Base-by-base conservation (phyloP, 2,888 invertebrate species). In the Caradrina kadenii region DNA sequence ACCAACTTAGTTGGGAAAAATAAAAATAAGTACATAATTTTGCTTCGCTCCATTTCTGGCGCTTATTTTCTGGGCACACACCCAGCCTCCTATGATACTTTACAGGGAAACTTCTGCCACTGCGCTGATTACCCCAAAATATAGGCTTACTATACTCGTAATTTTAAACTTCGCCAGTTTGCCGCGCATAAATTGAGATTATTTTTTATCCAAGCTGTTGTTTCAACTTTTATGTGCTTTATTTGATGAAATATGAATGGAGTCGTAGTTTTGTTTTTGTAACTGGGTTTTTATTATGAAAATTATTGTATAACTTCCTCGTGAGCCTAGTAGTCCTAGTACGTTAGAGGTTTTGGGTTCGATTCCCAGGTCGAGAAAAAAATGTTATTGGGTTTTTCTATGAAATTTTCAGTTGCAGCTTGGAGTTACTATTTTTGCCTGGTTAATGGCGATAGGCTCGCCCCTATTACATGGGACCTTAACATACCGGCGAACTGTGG, bases 141-240 rank as follows among this genome's bases (percentile, higher is more conserved):
- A 84, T 83, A 84, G 84, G 81, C 84, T 82, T 72, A 78, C 83
- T 83, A 82, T 80, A 69, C 75, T 77, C 83, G 62, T 84, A 79
- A 84, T 79, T 82, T 84, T 81, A 76, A 84, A 84, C 84, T 84
- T 84, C 83, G 83, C 83, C 83, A 81, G 81, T 84, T 82, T 73
- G 80, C 76, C 73, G 80, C 71, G 56, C 81, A 84, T 84, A 81
- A 84, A 83, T 81, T 84, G 82, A 81, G 83, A 83, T 84, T 83
- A 83, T 84, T 84, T 83, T 83, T 83, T 83, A 83, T 79, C 73
- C 82, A 79, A 72, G 80, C 80, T 81, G 84, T 83, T 83, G 82
- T 80, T 83, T 79, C 74, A 81, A 70, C 83, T 83, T 83, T 82
- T 73, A 83, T 83, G 66, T 73, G 60, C 69, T 52, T 69, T 81